Percentiles rank a stretch among this genome's conserved stretches.
Evolutionary conservation across 2,113 vertebrate species (phyloP).

Genomic region (Eulemur macaco): DNA sequence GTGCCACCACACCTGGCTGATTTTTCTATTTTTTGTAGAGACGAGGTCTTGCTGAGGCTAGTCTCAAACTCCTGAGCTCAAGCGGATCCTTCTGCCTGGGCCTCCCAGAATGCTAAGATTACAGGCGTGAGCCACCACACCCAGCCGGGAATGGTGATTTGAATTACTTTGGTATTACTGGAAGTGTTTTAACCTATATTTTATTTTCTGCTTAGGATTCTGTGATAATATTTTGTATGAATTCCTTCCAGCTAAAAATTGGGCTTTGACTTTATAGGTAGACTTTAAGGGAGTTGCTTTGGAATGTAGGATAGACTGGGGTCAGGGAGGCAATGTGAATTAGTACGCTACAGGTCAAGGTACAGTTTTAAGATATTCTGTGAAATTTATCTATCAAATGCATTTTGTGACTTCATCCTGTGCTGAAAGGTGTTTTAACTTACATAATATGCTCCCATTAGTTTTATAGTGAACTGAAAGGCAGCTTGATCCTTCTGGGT

Average conservation of each 20-base stretch:
- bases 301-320: background rate
- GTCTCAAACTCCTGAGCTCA: too few relatives aligned
- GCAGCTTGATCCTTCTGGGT: background rate
- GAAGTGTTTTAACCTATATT: background rate
- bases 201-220: background rate
- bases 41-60: too few relatives aligned
- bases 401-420: background rate
- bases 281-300: background rate
- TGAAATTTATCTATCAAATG: background rate
- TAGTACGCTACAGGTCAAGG: background rate
- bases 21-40: too few relatives aligned
- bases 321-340: background rate
- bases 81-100: too few relatives aligned
- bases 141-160: background rate
- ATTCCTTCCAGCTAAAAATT: background rate
- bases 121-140: too few relatives aligned
- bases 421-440: background rate
- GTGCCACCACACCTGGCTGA: too few relatives aligned
- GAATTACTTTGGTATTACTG: background rate
- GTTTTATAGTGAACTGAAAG: background rate
- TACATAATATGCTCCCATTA: background rate
- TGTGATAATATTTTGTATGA: background rate
- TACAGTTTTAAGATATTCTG: background rate
- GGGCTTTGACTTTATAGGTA: background rate
- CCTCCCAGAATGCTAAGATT: too few relatives aligned